Base-by-base conservation (phyloP, 2,888 invertebrate species). In the Atrina japonica region DNA sequence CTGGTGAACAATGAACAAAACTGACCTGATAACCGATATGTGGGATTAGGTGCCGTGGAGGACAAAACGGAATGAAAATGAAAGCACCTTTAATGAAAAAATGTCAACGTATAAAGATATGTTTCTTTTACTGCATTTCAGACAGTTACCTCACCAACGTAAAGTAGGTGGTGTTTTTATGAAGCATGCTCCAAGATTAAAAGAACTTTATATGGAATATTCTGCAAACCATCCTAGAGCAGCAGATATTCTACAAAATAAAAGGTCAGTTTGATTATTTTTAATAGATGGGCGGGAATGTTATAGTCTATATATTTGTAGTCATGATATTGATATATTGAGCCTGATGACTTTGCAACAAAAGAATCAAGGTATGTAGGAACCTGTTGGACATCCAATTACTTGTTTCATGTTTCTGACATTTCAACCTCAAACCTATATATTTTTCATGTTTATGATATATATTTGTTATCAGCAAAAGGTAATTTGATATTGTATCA, bases 181-280 rank as follows among this genome's bases (percentile, higher is more conserved):
- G 71, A 95, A 94, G 70, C 94, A 90, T 55, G 93, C 92, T 11
- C 88, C 91, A 7, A 87, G 87, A 56, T 76, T 93, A 49, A 97
- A 97, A 91, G 92, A 93, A 78, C 94, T 97, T 14, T 97, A 98
- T 90, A 94, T 95, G 86, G 92, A 93, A 16, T 99, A 99, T 91
- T 98, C 98, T 91, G 94, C 95, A 67, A 94, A 96, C 80, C 99
- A 99, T 93, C 99, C 99, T 0, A 94, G 94, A 91, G 98, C 98
- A 77, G 97, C 97, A 55, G 95, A 96, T 88, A 94, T 98, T 83
- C 93, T 99, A 82, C 97, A 97, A 90, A 95, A 95, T 90, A 95
- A 96, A 90, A 96, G 96, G 97, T 97, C 91, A 73, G 16, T n/a
- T n/a, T n/a, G n/a, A n/a, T n/a, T n/a, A n/a, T n/a, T n/a, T n/a